A percentile compares a stretch with the other conserved stretches of the same genome.
Conservation (phyloP, 2,888 invertebrate species). For the Mamestra brassicae region DNA sequence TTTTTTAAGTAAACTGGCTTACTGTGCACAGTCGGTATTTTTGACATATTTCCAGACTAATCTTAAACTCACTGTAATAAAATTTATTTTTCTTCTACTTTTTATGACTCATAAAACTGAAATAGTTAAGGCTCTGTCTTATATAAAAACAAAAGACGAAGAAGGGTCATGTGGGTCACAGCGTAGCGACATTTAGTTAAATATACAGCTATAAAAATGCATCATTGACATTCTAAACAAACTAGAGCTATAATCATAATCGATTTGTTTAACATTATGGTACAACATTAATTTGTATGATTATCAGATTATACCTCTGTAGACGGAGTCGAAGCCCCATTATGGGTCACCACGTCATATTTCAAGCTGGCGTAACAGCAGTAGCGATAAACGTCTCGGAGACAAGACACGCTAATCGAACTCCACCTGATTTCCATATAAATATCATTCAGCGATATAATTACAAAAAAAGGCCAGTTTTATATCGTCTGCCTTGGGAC, state of each 20-base stretch:
- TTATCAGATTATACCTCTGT: constrained; percentile 41
- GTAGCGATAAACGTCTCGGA: constrained; percentile 77
- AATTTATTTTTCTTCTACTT: constrained; percentile 19
- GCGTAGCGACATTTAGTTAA: not conserved
- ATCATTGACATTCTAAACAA: constrained; percentile 34
- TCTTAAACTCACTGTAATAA: constrained; percentile 20
- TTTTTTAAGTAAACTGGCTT: not conserved
- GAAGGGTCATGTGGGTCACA: not conserved
- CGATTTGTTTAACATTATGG: constrained; percentile 30
- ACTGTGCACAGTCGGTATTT: too few relatives aligned
- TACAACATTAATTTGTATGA: constrained; percentile 46
- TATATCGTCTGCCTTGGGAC: constrained; percentile 70
- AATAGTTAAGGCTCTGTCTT: constrained; percentile 20
- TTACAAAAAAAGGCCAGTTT: constrained; percentile 66
- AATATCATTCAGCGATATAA: constrained; percentile 71
- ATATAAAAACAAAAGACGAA: constrained; percentile 10
- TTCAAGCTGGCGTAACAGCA: constrained; percentile 77
- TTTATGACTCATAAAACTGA: constrained; percentile 40
- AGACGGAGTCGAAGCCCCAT: constrained; percentile 38
- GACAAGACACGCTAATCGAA: constrained; percentile 77
- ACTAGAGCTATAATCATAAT: constrained; percentile 36
- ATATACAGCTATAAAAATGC: constrained; percentile 32
- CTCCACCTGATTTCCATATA: constrained; percentile 77
- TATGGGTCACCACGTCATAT: constrained; percentile 46
- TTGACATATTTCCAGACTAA: constrained; percentile 10